Percentiles rank a stretch among this genome's conserved stretches.
Conservation (phyloP, 2,888 invertebrate genomes). For the Caenorhabditis sp. region DNA sequence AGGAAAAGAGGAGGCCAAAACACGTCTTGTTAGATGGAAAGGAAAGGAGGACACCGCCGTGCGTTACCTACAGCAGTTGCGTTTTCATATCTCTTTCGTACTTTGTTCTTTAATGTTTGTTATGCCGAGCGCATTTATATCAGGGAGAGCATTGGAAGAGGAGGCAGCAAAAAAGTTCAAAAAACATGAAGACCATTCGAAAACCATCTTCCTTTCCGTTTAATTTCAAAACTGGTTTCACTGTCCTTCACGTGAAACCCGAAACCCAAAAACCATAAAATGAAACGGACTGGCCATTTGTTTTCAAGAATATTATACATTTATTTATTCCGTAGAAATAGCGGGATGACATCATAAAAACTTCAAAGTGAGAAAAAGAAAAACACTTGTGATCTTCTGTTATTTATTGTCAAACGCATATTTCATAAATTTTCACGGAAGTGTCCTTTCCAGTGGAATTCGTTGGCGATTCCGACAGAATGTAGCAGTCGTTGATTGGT, state of each 20-base stretch:
- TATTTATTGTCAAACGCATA: conserved; percentile 44
- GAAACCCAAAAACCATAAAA: too few species aligned
- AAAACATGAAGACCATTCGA: background rate
- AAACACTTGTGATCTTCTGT: conserved; percentile 10
- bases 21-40: conserved; percentile 19
- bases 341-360: conserved; percentile 2
- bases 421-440: conserved; percentile 34
- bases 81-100: conserved; percentile 12
- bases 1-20: too few species aligned
- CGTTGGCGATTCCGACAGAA: conserved; percentile 30
- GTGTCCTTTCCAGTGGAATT: conserved; percentile 12
- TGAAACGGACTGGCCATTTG: too few species aligned
- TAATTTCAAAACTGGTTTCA: too few species aligned
- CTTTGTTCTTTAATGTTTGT: conserved; percentile 43
- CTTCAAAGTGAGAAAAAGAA: background rate
- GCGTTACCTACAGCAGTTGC: background rate
- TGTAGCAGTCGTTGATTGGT: conserved; percentile 31
- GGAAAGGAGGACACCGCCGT: background rate
- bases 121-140: conserved; percentile 4
- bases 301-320: too few species aligned
- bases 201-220: too few species aligned
- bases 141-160: conserved; percentile 11
- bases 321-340: too few species aligned
- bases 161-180: background rate
- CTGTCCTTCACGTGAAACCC: too few species aligned